Evolutionary conservation across 1,140 invertebrate species (phyloP).

Genomic region (Rhagoletis pomonella): DNA sequence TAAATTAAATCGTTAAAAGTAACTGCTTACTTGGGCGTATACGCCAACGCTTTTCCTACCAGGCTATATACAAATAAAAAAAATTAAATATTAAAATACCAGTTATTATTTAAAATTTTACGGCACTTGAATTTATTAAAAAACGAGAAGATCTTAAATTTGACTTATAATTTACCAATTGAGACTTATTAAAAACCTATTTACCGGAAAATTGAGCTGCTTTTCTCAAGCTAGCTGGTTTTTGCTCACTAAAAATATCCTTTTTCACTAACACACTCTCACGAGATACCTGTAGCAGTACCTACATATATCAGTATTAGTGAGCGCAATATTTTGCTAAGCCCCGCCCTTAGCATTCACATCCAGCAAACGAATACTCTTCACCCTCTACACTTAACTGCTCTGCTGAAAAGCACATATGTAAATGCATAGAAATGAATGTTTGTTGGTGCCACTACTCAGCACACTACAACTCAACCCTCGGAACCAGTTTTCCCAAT

Average conservation of each 20-base stretch:
- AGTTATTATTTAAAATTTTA: no score
- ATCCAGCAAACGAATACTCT: conserved; percentile 14
- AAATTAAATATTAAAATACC: no score
- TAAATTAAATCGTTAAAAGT: no score
- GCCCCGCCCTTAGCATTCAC: conserved; percentile 12
- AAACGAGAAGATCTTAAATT: no score
- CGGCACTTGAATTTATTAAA: no score
- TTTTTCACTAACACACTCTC: not conserved
- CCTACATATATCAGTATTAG: not conserved
- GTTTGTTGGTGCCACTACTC: not conserved
- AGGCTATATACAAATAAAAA: no score
- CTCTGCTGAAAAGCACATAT: not conserved
- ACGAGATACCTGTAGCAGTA: no score
- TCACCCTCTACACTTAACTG: not conserved
- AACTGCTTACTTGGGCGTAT: no score
- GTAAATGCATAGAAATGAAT: not conserved
- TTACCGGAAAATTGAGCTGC: no score
- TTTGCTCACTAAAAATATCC: conserved; percentile 5
- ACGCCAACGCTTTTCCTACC: no score
- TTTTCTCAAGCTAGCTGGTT: not conserved
- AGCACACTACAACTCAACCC: conserved; percentile 1
- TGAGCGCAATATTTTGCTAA: conserved; percentile 2
- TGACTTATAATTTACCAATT: no score
- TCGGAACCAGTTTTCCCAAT: conserved; percentile 43
- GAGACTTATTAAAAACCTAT: no score